Percentiles rank a stretch among this genome's conserved stretches.
Evolutionary conservation across 2,797 vertebrate genomes (phyloP).

Genomic region (Urophycis tenuis): DNA sequence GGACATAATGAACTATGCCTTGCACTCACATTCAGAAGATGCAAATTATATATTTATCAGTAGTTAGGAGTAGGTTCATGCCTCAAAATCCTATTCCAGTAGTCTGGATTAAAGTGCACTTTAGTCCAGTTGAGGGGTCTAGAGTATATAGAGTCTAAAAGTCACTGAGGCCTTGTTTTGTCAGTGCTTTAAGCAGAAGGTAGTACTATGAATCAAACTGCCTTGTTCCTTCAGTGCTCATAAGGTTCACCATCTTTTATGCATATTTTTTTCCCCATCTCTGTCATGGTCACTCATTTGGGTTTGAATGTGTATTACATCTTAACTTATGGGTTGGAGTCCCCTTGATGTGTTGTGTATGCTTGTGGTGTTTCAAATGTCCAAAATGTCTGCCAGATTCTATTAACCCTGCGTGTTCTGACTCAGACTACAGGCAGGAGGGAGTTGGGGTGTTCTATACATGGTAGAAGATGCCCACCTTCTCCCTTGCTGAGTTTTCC

Average conservation of each 20-base stretch:
- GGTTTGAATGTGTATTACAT: background rate
- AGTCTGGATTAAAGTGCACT: constrained; percentile 18
- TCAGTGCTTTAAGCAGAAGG: constrained; percentile 39
- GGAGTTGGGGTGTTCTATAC: constrained; percentile 31
- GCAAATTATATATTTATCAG: constrained; percentile 8
- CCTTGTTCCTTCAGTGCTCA: constrained; percentile 26
- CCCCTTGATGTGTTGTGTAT: constrained; percentile 11
- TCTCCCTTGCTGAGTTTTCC: constrained; percentile 41
- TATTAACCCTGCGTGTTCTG: constrained; percentile 17
- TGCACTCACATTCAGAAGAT: constrained; percentile 10
- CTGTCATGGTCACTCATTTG: constrained; percentile 14
- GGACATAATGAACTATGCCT: constrained; percentile 13
- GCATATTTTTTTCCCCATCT: constrained; percentile 1
- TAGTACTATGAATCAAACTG: constrained; percentile 16
- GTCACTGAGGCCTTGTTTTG: constrained; percentile 16
- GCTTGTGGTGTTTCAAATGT: constrained; percentile 25
- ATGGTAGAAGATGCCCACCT: constrained; percentile 38
- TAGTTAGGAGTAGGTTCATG: background rate
- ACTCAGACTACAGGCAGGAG: constrained; percentile 26
- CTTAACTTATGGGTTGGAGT: background rate
- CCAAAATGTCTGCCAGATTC: constrained; percentile 40
- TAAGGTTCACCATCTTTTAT: constrained; percentile 1
- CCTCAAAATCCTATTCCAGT: constrained; percentile 9
- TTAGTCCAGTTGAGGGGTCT: background rate
- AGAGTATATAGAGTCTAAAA: background rate